Evolutionary conservation across 2,113 vertebrate species (phyloP).

Genomic region (Motacilla alba): DNA sequence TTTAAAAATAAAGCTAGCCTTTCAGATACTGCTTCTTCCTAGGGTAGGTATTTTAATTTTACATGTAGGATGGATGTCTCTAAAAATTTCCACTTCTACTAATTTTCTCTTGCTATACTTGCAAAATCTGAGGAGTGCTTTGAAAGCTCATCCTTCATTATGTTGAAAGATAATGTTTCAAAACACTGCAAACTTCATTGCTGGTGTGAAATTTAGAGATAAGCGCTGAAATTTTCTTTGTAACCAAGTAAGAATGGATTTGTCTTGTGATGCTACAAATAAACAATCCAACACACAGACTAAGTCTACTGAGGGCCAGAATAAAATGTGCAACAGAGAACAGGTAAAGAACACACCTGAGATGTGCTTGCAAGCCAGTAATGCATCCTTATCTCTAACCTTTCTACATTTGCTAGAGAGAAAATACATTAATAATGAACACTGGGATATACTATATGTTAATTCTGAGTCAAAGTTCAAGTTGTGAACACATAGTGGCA

Average conservation of each 20-base stretch:
- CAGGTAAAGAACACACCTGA: background rate
- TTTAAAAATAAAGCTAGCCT: conserved; percentile 2
- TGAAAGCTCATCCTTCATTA: background rate
- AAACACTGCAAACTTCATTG: background rate
- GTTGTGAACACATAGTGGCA: accelerated
- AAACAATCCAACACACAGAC: background rate
- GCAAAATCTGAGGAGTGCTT: background rate
- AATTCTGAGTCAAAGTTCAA: background rate
- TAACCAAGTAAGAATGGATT: background rate
- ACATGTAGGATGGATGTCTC: background rate
- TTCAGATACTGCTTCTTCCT: background rate
- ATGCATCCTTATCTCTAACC: accelerated
- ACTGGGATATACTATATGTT: accelerated
- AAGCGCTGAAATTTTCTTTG: background rate
- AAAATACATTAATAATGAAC: background rate
- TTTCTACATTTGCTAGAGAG: background rate
- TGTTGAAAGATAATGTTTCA: background rate
- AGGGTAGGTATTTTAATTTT: background rate
- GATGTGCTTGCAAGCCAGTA: background rate
- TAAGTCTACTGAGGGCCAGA: background rate
- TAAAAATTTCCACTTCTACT: background rate
- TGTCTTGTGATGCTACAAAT: background rate
- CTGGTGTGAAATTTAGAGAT: background rate
- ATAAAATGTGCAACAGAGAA: background rate
- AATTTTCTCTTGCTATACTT: background rate